A percentile compares a stretch with the other conserved stretches of the same genome.
These are phyloP conservation scores for Coracias cyanogaster DNA, from an alignment of 2,797 vertebrate genomes.

Conservation along the genomic window DNA sequence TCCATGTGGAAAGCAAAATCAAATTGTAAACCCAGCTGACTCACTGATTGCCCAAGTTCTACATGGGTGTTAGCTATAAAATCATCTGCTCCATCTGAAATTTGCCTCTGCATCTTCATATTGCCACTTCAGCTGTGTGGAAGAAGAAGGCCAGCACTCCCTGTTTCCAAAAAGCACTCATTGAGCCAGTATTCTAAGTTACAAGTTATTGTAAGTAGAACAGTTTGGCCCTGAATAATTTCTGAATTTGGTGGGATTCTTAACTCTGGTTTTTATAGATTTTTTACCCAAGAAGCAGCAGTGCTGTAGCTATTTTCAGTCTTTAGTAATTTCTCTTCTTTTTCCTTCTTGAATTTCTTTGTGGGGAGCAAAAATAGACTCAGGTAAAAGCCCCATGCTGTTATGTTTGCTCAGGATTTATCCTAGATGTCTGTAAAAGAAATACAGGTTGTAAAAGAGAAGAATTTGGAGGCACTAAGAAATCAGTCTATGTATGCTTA, in stretches of 20 bases:
- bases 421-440: not conserved
- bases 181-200: not conserved
- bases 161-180: not conserved
- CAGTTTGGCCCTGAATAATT: not conserved
- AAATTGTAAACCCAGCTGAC: not conserved
- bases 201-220: not conserved
- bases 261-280: not conserved
- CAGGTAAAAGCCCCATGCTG: not conserved
- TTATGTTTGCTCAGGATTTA: not conserved
- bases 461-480: not conserved
- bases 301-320: not conserved
- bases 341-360: not conserved
- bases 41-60: not conserved
- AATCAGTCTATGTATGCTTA: not conserved
- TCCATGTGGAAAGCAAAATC: not conserved
- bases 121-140: not conserved
- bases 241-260: not conserved
- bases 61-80: not conserved
- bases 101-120: not conserved
- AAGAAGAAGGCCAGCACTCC: not conserved
- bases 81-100: not conserved
- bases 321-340: not conserved
- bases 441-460: not conserved
- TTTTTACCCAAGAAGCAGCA: not conserved
- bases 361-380: not conserved